phyloP scores from a whole-genome alignment of 2,113 vertebrate species.

The Carlito syrichta region DNA sequence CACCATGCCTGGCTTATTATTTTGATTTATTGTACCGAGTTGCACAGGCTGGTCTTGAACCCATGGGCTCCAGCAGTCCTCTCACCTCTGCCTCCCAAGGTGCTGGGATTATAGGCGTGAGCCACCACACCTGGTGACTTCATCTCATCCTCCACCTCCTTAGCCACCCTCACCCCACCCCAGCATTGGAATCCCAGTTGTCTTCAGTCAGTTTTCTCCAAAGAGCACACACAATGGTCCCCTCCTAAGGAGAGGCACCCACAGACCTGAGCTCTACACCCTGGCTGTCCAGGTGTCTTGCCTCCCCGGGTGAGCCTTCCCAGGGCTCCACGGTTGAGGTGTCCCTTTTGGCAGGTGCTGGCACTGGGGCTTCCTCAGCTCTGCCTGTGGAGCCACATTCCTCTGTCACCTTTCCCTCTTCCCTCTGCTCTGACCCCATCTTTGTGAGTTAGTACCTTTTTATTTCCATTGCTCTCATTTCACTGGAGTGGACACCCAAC shows the following conservation, averaged over 20 bases:
- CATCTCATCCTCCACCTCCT: not conserved
- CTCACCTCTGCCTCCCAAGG: too few species aligned
- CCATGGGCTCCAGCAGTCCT: too few species aligned
- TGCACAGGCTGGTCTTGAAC: not conserved
- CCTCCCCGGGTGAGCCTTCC: not conserved
- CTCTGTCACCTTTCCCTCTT: not conserved
- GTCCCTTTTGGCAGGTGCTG: not conserved
- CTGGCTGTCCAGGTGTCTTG: too few species aligned
- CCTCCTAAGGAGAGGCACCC: not conserved
- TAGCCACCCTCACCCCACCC: not conserved
- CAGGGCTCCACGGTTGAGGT: fast-evolving
- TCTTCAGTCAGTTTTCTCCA: not conserved
- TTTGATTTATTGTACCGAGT: not conserved
- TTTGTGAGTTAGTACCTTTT: not conserved
- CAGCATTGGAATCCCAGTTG: not conserved
- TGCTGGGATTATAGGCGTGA: too few species aligned
- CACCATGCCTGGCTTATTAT: not conserved
- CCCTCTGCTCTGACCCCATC: not conserved
- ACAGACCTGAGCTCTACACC: not conserved
- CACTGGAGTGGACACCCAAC: not conserved
- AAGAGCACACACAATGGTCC: fast-evolving
- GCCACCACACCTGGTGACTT: not conserved
- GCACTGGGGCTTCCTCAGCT: not conserved
- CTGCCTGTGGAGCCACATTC: not conserved
- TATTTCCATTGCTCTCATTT: not conserved